A percentile compares a stretch with the other conserved stretches of the same genome.
Conservation (phyloP, 53 echinoderm and acorn worm species). For the Holothuria scabra region DNA sequence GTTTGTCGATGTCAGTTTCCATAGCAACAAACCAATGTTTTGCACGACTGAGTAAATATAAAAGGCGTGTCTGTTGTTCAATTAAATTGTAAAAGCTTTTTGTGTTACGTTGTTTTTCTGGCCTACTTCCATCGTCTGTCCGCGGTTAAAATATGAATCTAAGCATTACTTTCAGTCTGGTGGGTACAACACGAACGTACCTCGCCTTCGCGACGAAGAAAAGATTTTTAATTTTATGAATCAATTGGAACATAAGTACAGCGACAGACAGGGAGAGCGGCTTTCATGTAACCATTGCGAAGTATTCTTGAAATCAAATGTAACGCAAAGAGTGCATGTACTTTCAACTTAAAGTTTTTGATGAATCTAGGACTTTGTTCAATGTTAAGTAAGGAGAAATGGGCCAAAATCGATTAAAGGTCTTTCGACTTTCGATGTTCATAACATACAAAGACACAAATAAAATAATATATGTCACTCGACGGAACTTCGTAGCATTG, state of each 20-base stretch:
- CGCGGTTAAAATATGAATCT: conserved; percentile 37
- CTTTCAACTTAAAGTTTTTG: too few species aligned
- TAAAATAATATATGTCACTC: too few species aligned
- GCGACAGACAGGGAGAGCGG: too few species aligned
- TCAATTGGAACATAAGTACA: neutral
- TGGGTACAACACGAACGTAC: conserved; percentile 26
- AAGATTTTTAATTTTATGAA: neutral
- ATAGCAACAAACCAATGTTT: conserved; percentile 34
- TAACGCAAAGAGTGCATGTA: too few species aligned
- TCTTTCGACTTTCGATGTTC: too few species aligned
- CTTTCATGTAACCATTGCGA: too few species aligned
- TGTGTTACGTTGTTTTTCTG: conserved; percentile 45
- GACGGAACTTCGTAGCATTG: too few species aligned
- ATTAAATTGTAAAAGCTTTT: conserved; percentile 35
- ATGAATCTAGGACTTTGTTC: too few species aligned
- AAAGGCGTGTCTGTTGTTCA: conserved; percentile 42
- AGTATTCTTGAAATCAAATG: too few species aligned
- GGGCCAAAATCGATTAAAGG: too few species aligned
- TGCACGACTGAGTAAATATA: conserved; percentile 38
- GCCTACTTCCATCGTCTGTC: conserved; percentile 36
- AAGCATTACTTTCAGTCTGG: conserved; percentile 31
- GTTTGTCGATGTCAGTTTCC: conserved; percentile 24
- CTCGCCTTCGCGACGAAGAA: conserved; percentile 13
- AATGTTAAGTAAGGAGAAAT: too few species aligned
- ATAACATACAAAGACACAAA: too few species aligned